Conservation (phyloP, 2,888 invertebrate species). For the Thera britannica region DNA sequence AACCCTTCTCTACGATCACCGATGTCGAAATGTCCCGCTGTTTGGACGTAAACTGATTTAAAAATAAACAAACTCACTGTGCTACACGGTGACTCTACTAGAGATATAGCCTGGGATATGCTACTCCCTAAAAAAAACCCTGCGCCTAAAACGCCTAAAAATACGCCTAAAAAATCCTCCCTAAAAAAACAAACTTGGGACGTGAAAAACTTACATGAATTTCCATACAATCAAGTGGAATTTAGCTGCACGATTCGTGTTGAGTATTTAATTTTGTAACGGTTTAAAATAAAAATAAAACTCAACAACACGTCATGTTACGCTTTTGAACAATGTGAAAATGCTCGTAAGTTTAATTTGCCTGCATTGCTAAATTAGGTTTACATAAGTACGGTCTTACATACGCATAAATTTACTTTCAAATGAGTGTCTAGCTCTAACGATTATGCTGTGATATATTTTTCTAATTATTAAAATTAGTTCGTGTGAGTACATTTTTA, state of each 20-base stretch:
- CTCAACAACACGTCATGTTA: slow-evolving; percentile 58
- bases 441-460: neutral
- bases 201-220: neutral
- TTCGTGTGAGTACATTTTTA: neutral
- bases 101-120: slow-evolving; percentile 59
- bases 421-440: slow-evolving; percentile 16
- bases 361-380: slow-evolving; percentile 34
- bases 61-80: slow-evolving; percentile 56
- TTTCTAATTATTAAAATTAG: neutral
- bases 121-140: neutral
- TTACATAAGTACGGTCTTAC: slow-evolving; percentile 18
- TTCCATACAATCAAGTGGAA: neutral
- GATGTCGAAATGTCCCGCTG: slow-evolving; percentile 73
- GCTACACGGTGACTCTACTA: slow-evolving; percentile 41
- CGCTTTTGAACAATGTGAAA: slow-evolving; percentile 66
- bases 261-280: neutral
- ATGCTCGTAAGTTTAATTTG: slow-evolving; percentile 58
- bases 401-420: slow-evolving; percentile 32
- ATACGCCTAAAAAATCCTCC: too few species aligned
- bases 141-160: too few species aligned
- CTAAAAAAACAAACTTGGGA: too few species aligned
- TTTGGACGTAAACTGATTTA: slow-evolving; percentile 60
- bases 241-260: neutral
- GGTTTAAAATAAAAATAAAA: slow-evolving; percentile 34
- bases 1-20: slow-evolving; percentile 60